phyloP scores from a whole-genome alignment of 2,797 vertebrate species.

The Chaetodon trifasciatus region DNA sequence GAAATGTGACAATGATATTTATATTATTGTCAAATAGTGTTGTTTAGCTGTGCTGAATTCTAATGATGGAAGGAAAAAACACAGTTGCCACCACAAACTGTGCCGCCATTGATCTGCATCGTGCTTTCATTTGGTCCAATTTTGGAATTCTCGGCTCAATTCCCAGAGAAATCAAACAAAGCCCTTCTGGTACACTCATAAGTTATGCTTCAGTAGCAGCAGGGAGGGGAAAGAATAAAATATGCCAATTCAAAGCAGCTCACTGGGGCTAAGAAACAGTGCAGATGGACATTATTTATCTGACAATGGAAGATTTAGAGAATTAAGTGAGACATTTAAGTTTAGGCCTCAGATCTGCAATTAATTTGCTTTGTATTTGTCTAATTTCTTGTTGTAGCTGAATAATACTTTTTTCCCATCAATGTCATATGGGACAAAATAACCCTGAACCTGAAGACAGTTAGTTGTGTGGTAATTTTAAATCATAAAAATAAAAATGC shows the following conservation, averaged over 20 bases:
- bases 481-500: conserved; percentile 6
- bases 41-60: conserved; percentile 56
- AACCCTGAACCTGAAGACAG: not conserved
- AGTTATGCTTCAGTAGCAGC: conserved; percentile 80
- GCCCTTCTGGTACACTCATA: conserved; percentile 78
- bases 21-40: conserved; percentile 47
- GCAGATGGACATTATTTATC: conserved; percentile 78
- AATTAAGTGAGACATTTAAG: conserved; percentile 61
- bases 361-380: conserved; percentile 25
- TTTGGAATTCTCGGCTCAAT: conserved; percentile 80
- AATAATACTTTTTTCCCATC: not conserved
- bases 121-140: conserved; percentile 79
- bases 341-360: conserved; percentile 36
- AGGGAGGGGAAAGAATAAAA: conserved; percentile 72
- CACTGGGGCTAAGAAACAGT: conserved; percentile 64
- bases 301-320: conserved; percentile 57
- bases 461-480: conserved; percentile 1
- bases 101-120: conserved; percentile 76
- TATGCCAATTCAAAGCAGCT: conserved; percentile 75
- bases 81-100: conserved; percentile 71
- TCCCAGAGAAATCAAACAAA: conserved; percentile 84
- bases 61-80: conserved; percentile 53
- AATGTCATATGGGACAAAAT: not conserved
- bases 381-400: not conserved
- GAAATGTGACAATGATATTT: conserved; percentile 50